These are phyloP conservation scores for Chionodraco myersi DNA, from an alignment of 2,113 vertebrate genomes.

Conservation along the genomic window DNA sequence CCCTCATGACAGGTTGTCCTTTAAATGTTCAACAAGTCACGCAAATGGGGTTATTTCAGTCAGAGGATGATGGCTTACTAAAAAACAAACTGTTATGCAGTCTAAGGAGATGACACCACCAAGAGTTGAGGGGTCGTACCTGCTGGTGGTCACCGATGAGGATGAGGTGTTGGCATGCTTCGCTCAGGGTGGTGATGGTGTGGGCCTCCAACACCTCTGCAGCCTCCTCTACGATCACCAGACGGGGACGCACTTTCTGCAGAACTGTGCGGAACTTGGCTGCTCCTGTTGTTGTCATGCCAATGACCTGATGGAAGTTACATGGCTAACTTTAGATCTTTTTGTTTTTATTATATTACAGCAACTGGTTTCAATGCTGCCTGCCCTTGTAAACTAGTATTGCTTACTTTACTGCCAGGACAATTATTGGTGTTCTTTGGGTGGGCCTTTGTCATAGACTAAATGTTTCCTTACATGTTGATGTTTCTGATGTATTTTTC, in stretches of 20 bases:
- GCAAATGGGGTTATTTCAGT: neutral
- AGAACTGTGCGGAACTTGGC: constrained; percentile 90
- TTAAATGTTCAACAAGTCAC: constrained; percentile 1
- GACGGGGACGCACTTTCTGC: constrained; percentile 85
- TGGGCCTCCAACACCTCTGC: constrained; percentile 97
- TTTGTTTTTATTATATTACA: neutral
- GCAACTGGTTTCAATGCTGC: neutral
- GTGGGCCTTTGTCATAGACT: neutral
- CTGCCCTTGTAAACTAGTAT: neutral
- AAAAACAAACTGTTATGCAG: neutral
- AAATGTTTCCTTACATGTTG: neutral
- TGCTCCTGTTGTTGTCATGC: constrained; percentile 98
- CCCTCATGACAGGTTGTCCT: constrained; percentile 8
- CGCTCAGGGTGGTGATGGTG: constrained; percentile 91
- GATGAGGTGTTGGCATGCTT: constrained; percentile 93
- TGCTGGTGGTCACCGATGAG: constrained; percentile 98
- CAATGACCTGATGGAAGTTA: constrained; percentile 81
- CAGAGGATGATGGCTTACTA: neutral
- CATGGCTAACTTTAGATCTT: neutral
- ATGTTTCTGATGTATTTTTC: neutral
- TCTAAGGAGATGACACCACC: neutral
- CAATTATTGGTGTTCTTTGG: neutral
- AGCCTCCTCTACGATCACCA: constrained; percentile 95
- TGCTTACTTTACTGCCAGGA: neutral
- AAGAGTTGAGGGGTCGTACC: constrained; percentile 74